Evolutionary conservation across 2,888 invertebrate species (phyloP), one percentile per base, ranked within the genome.

Genomic region (Drosophila peninsularis): DNA sequence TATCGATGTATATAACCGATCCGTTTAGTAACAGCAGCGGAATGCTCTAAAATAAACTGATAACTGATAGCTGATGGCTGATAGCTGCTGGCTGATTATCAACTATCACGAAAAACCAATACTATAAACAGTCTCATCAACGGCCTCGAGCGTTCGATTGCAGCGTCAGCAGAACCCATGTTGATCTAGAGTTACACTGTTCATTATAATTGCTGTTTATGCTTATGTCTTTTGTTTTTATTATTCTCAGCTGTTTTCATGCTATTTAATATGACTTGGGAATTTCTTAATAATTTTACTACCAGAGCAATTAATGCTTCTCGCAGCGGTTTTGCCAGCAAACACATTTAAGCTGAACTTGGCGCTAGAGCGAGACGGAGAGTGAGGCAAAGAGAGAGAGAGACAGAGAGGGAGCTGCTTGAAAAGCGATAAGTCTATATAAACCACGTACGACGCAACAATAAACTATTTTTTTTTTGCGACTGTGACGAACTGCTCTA

Each of bases 11-110:
- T 44, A 52, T 56, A 62, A 32, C 41, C 55, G 55, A 41, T 60
- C 42, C 65, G 53, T 62, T 62, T 72, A 57, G 75, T 72, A 77
- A 76, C 76, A 71, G 57, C 13, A 50, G 27, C 54, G 42, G 21
- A 55, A 19, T 62, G 36, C 49, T 42, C 50, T 55, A 55, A 76
- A 58, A 37, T 19, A 32, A 55, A 61, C 37, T 71, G 75, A 70
- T 70, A 71, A 52, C 32, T 30, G 24, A 42, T 13, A 56, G 10
- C 36, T 70, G 72, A 60, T 74, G 68, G 49, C 37, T 24, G 27
- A 36, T 10, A 32, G 24, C 24, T 24, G 27, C 27, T 30, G 21
- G 11, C 45, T 45, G 45, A 45, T 45, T 27, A 45, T 45, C 36
- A 53, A 52, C 30, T 50, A 62, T 42, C 39, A 21, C 7, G 19